Evolutionary conservation across 2,888 invertebrate species (phyloP).

Genomic region (Drosophila pseudotakahashii): DNA sequence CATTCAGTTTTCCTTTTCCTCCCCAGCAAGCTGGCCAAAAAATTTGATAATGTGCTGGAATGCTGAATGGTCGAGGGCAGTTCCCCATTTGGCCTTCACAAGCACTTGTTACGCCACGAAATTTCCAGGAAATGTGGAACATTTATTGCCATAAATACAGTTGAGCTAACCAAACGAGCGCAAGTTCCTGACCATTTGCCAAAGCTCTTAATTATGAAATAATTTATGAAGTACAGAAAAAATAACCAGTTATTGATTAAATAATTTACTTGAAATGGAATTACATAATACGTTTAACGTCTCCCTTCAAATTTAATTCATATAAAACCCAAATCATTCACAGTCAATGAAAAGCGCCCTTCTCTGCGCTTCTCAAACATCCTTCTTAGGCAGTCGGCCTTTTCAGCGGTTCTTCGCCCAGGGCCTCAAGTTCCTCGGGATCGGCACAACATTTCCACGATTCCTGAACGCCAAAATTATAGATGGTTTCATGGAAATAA

Average conservation of each 20-base stretch:
- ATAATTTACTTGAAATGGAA: background rate
- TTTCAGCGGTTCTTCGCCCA: conserved; percentile 6
- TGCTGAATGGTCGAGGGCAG: background rate
- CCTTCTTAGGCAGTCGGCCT: background rate
- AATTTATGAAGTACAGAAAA: too few species aligned
- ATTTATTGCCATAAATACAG: background rate
- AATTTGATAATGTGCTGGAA: background rate
- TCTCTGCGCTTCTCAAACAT: background rate
- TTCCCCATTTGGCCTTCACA: conserved; percentile 1
- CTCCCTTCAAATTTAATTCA: background rate
- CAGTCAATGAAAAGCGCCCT: background rate
- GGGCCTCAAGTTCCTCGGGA: conserved; percentile 8
- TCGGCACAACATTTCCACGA: conserved; percentile 38
- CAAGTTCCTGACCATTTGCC: background rate
- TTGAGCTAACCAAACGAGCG: background rate
- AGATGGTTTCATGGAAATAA: conserved; percentile 86
- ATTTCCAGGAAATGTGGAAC: conserved; percentile 2
- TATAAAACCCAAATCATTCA: background rate
- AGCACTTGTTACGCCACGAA: conserved; percentile 18
- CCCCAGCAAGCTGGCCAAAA: background rate
- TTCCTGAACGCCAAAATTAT: conserved; percentile 22
- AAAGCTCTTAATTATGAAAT: background rate
- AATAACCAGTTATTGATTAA: too few species aligned
- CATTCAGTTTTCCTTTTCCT: background rate
- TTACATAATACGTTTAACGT: background rate